Evolutionary conservation across 1,140 invertebrate genomes (phyloP).

Genomic region (Nomia melanderi): DNA sequence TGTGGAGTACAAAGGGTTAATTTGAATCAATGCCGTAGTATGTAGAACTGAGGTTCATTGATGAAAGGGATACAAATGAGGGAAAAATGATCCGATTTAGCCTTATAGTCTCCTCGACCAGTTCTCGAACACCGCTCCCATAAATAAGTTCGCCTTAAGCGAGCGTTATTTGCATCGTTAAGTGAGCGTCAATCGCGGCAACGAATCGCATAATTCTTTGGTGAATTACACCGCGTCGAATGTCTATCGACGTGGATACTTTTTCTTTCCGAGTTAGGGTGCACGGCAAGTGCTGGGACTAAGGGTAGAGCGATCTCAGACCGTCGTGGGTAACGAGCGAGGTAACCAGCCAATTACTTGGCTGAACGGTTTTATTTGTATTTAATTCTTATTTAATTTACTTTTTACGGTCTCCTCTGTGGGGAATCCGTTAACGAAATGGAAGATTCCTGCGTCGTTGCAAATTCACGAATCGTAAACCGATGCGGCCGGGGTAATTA

Average conservation of each 20-base stretch:
- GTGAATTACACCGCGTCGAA: constrained; percentile 69
- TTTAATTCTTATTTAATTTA: constrained; percentile 82
- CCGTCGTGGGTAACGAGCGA: constrained; percentile 61
- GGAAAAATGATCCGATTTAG: too few species aligned
- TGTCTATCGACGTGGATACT: constrained; percentile 72
- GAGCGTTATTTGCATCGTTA: not conserved
- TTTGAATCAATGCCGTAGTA: too few species aligned
- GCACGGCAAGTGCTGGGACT: constrained; percentile 19
- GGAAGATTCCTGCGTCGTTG: constrained; percentile 63
- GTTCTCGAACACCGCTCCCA: too few species aligned
- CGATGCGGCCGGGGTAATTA: constrained; percentile 25
- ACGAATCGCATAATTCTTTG: constrained; percentile 66
- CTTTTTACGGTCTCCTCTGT: constrained; percentile 75
- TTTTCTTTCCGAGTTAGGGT: constrained; percentile 62
- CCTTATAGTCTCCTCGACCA: too few species aligned
- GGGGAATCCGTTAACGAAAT: constrained; percentile 72
- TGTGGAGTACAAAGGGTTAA: too few species aligned
- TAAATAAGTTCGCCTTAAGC: not conserved
- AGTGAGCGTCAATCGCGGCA: constrained; percentile 19
- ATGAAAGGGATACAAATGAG: too few species aligned
- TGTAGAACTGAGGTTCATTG: too few species aligned
- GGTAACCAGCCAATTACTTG: constrained; percentile 79
- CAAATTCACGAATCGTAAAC: constrained; percentile 49
- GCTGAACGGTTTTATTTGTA: constrained; percentile 80
- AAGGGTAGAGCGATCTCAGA: constrained; percentile 54